Conservation (phyloP, 2,797 vertebrate species). For the Nothura maculosa region DNA sequence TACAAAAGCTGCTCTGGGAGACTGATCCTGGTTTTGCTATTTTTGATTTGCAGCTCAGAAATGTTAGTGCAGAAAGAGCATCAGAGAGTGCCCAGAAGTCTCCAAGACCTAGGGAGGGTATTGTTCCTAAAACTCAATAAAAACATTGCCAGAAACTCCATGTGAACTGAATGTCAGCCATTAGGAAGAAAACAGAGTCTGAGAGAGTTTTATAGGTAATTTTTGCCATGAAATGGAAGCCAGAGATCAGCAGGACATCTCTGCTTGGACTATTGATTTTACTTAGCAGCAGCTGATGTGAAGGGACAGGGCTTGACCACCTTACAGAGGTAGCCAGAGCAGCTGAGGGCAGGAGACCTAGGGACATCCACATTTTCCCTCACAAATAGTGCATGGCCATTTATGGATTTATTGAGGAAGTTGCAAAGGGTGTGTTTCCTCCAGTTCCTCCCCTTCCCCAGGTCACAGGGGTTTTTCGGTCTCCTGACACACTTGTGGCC, state of each 20-base stretch:
- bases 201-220: background rate
- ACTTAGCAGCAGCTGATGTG: background rate
- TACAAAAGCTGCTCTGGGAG: background rate
- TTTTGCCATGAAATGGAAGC: background rate
- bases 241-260: background rate
- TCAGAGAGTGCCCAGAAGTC: background rate
- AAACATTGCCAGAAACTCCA: background rate
- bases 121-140: background rate
- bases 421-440: too few relatives aligned
- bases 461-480: accelerated
- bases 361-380: background rate
- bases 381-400: background rate
- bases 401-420: background rate
- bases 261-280: background rate
- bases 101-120: background rate
- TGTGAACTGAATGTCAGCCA: background rate
- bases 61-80: background rate
- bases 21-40: background rate
- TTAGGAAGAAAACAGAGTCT: background rate
- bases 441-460: background rate
- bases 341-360: background rate
- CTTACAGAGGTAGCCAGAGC: background rate
- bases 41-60: background rate
- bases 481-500: background rate
- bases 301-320: background rate